A percentile compares a stretch with the other conserved stretches of the same genome.
These are phyloP conservation scores for Drosophila pallidifrons DNA, from an alignment of 1,140 invertebrate species.

Conservation along the genomic window DNA sequence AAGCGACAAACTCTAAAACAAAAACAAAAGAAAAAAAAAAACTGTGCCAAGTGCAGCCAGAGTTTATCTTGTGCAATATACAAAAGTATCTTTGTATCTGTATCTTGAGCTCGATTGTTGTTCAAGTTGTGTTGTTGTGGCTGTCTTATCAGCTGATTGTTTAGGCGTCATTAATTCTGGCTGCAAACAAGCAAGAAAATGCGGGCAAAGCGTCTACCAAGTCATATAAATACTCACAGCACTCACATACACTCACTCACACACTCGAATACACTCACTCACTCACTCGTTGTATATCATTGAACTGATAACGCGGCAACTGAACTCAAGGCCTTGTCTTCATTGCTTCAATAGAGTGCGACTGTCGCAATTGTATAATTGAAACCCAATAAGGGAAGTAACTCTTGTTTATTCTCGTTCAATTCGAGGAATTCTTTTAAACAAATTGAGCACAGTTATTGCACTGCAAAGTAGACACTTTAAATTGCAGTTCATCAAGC, in stretches of 20 bases:
- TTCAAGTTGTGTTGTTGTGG: neutral
- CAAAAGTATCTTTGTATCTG: slow-evolving; percentile 6
- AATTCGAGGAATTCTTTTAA: slow-evolving; percentile 32
- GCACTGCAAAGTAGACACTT: neutral
- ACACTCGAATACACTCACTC: neutral
- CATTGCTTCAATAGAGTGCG: slow-evolving; percentile 29
- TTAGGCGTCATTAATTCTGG: slow-evolving; percentile 51
- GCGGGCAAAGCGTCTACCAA: slow-evolving; percentile 42
- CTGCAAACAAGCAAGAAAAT: slow-evolving; percentile 43
- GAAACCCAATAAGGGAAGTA: slow-evolving; percentile 27
- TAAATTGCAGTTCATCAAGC: neutral
- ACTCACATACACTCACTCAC: slow-evolving; percentile 6
- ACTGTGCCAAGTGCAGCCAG: slow-evolving; percentile 20
- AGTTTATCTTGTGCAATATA: slow-evolving; percentile 1
- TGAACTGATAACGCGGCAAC: slow-evolving; percentile 69
- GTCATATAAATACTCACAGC: slow-evolving; percentile 32
- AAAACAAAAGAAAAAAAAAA: neutral
- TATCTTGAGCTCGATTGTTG: neutral
- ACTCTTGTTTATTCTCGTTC: neutral
- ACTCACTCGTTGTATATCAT: slow-evolving; percentile 52
- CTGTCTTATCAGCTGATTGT: slow-evolving; percentile 47
- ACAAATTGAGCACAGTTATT: slow-evolving; percentile 17
- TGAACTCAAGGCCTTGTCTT: slow-evolving; percentile 65
- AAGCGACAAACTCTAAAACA: neutral
- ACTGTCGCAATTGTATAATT: slow-evolving; percentile 39